A percentile compares a stretch with the other conserved stretches of the same genome.
These are phyloP conservation scores for Enteromius fasciolatus DNA, from an alignment of 2,797 vertebrate genomes.

Conservation along the genomic window DNA sequence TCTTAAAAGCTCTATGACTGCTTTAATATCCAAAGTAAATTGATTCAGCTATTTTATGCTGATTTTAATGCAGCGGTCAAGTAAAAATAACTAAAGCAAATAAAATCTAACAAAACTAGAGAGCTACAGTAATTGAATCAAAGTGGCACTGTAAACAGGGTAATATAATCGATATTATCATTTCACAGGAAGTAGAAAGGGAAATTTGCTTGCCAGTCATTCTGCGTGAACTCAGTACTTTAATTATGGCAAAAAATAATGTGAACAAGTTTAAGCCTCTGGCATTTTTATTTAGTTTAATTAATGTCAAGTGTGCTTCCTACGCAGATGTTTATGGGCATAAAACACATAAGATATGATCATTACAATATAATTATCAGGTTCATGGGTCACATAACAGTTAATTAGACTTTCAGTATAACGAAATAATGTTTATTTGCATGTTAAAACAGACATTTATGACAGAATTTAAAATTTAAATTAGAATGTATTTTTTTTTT, in stretches of 20 bases:
- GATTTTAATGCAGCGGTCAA: background rate
- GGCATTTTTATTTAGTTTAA: background rate
- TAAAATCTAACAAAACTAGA: background rate
- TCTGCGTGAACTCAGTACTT: background rate
- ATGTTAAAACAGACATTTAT: background rate
- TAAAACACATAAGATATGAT: background rate
- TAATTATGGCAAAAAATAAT: background rate
- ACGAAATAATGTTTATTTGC: constrained; percentile 6
- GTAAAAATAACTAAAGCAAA: background rate
- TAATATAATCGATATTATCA: background rate
- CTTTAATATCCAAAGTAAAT: background rate
- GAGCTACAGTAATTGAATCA: background rate
- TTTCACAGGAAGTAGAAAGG: background rate
- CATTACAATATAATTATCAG: background rate
- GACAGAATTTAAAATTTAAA: background rate
- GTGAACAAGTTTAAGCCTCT: background rate
- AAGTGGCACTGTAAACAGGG: background rate
- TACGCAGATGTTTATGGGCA: background rate
- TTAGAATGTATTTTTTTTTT: background rate
- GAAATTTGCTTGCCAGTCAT: background rate
- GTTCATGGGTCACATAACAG: background rate
- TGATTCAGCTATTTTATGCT: background rate
- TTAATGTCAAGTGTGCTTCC: background rate
- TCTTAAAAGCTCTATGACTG: background rate
- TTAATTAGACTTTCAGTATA: background rate